Conservation (phyloP, 2,888 invertebrate species). For the Orthonevra nobilis region DNA sequence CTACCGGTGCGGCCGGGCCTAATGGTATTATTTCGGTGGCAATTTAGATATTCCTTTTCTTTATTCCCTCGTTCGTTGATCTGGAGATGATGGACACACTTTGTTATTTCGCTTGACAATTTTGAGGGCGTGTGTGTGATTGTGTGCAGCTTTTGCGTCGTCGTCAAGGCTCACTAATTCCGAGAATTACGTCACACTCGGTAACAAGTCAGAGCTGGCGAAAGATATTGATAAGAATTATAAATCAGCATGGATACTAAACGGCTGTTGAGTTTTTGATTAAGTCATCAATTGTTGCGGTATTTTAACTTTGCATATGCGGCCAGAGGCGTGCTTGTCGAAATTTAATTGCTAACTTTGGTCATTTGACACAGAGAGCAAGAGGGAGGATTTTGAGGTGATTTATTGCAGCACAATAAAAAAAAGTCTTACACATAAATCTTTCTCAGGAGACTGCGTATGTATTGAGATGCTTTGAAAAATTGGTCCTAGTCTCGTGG, state of each 20-base stretch:
- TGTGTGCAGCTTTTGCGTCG: slow-evolving; percentile 2
- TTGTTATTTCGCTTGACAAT: slow-evolving; percentile 50
- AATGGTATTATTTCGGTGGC: slow-evolving; percentile 51
- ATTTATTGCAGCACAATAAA: slow-evolving; percentile 1
- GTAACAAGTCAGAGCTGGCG: slow-evolving; percentile 33
- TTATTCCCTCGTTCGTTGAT: background rate
- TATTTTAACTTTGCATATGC: slow-evolving; percentile 26
- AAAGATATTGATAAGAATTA: slow-evolving; percentile 59
- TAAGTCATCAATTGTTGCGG: slow-evolving; percentile 50
- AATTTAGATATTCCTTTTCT: slow-evolving; percentile 32
- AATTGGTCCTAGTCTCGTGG: no score
- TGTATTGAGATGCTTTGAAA: no score
- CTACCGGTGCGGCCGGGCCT: slow-evolving; percentile 20
- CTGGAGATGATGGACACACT: slow-evolving; percentile 56
- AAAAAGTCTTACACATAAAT: no score
- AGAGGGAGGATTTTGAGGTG: background rate
- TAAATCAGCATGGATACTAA: no score
- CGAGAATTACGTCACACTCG: slow-evolving; percentile 56
- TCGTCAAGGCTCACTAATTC: slow-evolving; percentile 50
- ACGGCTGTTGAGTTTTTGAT: slow-evolving; percentile 51
- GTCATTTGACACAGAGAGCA: slow-evolving; percentile 15
- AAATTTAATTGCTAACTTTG: slow-evolving; percentile 49
- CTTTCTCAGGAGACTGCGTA: no score
- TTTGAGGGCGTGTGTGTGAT: slow-evolving; percentile 13
- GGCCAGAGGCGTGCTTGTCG: slow-evolving; percentile 37